Conservation (phyloP, 2,113 vertebrate species). For the Pseudorasbora parva region DNA sequence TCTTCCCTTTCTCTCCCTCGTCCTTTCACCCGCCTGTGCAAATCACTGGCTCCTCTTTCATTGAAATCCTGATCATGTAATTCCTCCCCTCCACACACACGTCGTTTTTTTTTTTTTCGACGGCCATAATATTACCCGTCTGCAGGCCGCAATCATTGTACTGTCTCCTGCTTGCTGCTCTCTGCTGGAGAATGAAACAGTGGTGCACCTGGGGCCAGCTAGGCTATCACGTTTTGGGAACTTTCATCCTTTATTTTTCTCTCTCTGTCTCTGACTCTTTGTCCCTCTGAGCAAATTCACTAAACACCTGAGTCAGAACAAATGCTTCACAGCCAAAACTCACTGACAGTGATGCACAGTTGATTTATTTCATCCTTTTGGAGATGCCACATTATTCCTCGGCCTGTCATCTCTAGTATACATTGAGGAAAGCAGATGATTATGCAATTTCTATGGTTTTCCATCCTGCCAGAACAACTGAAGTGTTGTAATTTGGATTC, state of each 20-base stretch:
- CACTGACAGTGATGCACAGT: constrained; percentile 11
- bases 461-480: neutral
- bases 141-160: constrained; percentile 53
- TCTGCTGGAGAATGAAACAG: constrained; percentile 42
- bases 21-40: constrained; percentile 31
- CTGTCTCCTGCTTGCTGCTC: constrained; percentile 36
- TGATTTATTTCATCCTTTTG: constrained; percentile 28
- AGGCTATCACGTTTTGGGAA: neutral
- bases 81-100: neutral
- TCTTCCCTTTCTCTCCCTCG: neutral
- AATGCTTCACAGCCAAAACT: constrained; percentile 44
- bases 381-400: neutral
- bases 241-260: constrained; percentile 36
- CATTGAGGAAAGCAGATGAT: neutral
- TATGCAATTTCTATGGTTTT: constrained; percentile 1
- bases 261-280: constrained; percentile 8
- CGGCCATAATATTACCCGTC: constrained; percentile 49
- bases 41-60: constrained; percentile 51
- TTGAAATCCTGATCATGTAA: constrained; percentile 56
- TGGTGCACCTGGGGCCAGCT: constrained; percentile 50
- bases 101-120: constrained; percentile 31
- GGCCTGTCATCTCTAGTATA: constrained; percentile 7
- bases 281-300: constrained; percentile 1
- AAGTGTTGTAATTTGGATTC: neutral
- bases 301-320: constrained; percentile 28